phyloP scores from a whole-genome alignment of 30 jellyfish, hydroid and myxozoan genomes.

The Hydra vulgaris region DNA sequence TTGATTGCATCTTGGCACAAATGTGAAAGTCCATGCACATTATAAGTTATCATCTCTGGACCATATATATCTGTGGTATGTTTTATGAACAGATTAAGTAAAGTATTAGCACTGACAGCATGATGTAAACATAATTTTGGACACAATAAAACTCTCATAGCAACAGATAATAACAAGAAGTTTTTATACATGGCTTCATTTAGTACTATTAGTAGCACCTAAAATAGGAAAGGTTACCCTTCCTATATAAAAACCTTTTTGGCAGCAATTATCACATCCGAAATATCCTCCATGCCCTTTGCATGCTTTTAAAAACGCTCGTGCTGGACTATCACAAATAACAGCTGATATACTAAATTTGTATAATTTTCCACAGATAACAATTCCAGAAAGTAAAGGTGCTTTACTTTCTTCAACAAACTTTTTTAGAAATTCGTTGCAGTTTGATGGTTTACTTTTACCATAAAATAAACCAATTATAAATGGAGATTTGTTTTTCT shows the following conservation, averaged over 20 bases:
- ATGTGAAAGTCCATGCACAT: not conserved
- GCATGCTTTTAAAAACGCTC: not conserved
- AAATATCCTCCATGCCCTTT: not conserved
- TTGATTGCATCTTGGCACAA: not conserved
- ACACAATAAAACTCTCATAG: not conserved
- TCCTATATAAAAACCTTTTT: not conserved
- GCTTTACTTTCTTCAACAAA: not conserved
- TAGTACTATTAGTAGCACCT: not conserved
- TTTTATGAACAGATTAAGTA: not conserved
- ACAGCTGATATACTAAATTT: not conserved
- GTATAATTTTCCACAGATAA: not conserved
- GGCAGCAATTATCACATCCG: not conserved
- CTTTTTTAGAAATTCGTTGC: not conserved
- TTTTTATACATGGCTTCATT: not conserved
- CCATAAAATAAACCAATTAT: not conserved
- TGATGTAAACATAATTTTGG: not conserved
- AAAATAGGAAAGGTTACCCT: not conserved
- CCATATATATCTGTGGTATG: not conserved
- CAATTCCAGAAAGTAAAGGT: not conserved
- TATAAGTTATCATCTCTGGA: not conserved
- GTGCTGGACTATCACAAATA: not conserved
- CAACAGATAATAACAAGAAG: not conserved
- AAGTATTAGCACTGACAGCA: not conserved
- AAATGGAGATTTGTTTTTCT: not conserved
- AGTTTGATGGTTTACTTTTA: not conserved